Base-by-base conservation (phyloP, 2,888 invertebrate species). In the Dermolepida albohirtum region DNA sequence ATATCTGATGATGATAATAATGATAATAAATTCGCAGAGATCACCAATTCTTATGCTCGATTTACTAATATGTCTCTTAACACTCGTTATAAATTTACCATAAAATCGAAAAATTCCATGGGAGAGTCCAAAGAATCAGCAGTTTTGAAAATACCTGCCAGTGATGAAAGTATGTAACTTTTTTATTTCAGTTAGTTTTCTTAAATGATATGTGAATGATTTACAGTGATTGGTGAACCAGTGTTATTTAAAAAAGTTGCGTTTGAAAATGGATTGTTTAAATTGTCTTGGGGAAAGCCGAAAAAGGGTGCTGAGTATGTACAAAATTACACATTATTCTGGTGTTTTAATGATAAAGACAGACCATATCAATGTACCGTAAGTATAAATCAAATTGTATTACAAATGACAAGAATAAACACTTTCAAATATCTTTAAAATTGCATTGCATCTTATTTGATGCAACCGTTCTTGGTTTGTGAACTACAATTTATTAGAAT, bases 271-370 rank as follows among this genome's bases (percentile, higher is more conserved):
- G 90, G 90, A 34, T 86, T 88, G 14, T 93, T 92, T 79, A 90
- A 91, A 77, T 80, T 94, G 8, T 89, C 90, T 7, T 94, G 95
- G 95, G 87, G 87, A 72, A 85, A 87, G 22, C 89, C 91, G 0
- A 70, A 77, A n/a, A 76, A 83, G 1, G 80, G 81, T 55, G 81
- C 83, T 59, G 79, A 83, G 68, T 78, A 80, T n/a, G 82, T 89
- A 22, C 86, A 85, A 27, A 90, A 90, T 79, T 95, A 93, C 74
- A 95, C 95, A 0, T 86, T 95, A 16, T 95, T 93, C 81, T 94
- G 94, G 93, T 84, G 84, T 71, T 73, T 74, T 4, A 77, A 79
- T 67, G 76, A 77, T 11, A 75, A 75, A 67, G 82, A 82, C 50
- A 70, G 81, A 14, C 81, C 82, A 1, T 78, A 78, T 73, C 81